Conservation (phyloP, 2,113 vertebrate species). For the Caranx ignobilis region DNA sequence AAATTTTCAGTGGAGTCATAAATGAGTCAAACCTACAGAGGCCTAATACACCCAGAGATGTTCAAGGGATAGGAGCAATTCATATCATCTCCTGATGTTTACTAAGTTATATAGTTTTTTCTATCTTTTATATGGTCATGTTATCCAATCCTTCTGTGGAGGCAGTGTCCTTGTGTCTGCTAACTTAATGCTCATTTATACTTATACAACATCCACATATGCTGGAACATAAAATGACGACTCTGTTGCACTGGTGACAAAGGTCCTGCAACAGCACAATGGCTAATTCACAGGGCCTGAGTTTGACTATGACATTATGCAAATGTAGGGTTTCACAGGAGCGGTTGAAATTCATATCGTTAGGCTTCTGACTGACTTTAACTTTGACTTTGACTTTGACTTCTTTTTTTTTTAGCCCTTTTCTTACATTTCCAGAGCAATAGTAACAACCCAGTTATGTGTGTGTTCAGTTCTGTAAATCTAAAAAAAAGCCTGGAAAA, state of each 20-base stretch:
- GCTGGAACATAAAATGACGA: not conserved
- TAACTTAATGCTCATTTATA: too few relatives aligned
- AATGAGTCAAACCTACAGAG: not conserved
- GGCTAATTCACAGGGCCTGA: not conserved
- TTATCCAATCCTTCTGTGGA: too few relatives aligned
- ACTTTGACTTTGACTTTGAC: too few relatives aligned
- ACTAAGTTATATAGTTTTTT: too few relatives aligned
- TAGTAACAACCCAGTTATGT: too few relatives aligned
- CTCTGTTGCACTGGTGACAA: not conserved
- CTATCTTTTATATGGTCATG: too few relatives aligned
- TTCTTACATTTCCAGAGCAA: too few relatives aligned
- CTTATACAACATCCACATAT: too few relatives aligned
- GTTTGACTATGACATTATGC: constrained; percentile 40
- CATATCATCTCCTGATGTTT: too few relatives aligned
- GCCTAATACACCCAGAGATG: not conserved
- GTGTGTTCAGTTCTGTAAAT: too few relatives aligned
- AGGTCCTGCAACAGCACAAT: not conserved
- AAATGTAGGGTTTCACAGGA: not conserved
- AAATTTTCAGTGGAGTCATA: not conserved
- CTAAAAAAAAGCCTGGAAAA: not conserved
- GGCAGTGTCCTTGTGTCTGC: too few relatives aligned
- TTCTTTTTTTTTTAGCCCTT: too few relatives aligned
- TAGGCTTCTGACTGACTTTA: not conserved
- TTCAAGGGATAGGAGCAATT: not conserved
- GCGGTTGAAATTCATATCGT: constrained; percentile 2